Percentiles rank a stretch among this genome's conserved stretches.
These are phyloP conservation scores for Thunnus maccoyii DNA, from an alignment of 2,113 vertebrate genomes.

Conservation along the genomic window DNA sequence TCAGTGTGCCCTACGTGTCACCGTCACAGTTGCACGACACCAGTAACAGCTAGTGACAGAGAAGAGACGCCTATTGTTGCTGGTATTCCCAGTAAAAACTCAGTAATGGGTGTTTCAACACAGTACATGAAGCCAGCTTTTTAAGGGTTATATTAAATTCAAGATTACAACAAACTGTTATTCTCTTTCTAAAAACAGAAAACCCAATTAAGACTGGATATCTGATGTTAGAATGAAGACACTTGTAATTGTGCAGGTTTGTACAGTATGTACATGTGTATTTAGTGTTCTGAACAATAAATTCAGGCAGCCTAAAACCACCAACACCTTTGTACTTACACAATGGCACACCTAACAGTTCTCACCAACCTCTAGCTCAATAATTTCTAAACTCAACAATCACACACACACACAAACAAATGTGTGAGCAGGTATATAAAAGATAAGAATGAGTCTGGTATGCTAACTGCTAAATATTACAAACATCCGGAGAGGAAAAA, in stretches of 20 bases:
- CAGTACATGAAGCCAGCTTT: background rate
- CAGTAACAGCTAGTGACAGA: background rate
- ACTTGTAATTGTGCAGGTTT: background rate
- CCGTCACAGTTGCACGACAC: background rate
- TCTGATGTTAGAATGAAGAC: conserved; percentile 13
- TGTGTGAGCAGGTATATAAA: conserved; percentile 26
- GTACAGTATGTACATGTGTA: background rate
- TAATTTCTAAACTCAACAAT: background rate
- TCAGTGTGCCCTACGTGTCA: background rate
- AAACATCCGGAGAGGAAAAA: conserved; percentile 41
- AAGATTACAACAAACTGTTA: conserved; percentile 22
- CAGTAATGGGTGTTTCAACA: background rate
- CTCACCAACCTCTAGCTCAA: background rate
- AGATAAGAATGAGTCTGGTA: conserved; percentile 24
- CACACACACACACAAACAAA: conserved; percentile 5
- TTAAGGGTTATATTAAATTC: background rate
- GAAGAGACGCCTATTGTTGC: background rate
- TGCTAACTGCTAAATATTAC: conserved; percentile 9
- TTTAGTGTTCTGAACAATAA: background rate
- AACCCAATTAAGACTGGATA: conserved; percentile 13
- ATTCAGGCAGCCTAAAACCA: background rate
- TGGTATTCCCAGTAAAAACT: background rate
- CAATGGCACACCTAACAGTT: background rate
- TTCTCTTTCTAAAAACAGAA: conserved; percentile 7
- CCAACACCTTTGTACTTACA: background rate